A percentile compares a stretch with the other conserved stretches of the same genome.
Conservation (phyloP, 30 jellyfish, hydroid and myxozoan species). For the Rhopilema esculentum region DNA sequence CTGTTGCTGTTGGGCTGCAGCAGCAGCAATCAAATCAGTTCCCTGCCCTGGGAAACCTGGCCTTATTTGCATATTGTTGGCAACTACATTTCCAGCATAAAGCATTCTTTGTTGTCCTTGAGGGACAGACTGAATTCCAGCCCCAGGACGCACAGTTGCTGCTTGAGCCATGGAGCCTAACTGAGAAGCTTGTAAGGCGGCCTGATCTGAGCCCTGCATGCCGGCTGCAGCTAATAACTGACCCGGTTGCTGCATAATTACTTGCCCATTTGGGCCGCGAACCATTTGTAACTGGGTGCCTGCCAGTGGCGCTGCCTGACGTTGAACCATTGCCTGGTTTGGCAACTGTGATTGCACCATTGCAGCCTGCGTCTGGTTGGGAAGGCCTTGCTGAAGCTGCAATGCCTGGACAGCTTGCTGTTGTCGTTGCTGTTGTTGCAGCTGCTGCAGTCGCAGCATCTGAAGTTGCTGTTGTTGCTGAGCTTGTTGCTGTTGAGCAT, state of each 20-base stretch:
- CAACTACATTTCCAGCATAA: conserved; percentile 37
- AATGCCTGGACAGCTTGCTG: conserved; percentile 56
- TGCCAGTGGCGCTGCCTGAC: conserved; percentile 42
- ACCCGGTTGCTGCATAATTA: conserved; percentile 51
- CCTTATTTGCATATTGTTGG: conserved; percentile 52
- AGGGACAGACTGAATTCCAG: conserved; percentile 45
- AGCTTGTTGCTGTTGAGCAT: conserved; percentile 41
- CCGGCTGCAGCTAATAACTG: conserved; percentile 33
- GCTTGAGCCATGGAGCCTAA: conserved; percentile 34
- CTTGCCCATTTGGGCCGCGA: conserved; percentile 40
- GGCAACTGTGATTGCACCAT: conserved; percentile 21
- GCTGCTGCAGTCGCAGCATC: conserved; percentile 30
- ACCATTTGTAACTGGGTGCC: conserved; percentile 51
- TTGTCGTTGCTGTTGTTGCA: conserved; percentile 65
- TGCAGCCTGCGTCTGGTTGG: conserved; percentile 24
- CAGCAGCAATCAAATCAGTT: conserved; percentile 41
- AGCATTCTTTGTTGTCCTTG: conserved; percentile 68
- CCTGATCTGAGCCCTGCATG: conserved; percentile 20
- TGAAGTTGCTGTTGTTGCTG: conserved; percentile 60
- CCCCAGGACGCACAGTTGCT: conserved; percentile 52
- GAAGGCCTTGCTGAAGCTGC: conserved; percentile 37
- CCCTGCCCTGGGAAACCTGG: conserved; percentile 67
- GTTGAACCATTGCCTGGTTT: conserved; percentile 18
- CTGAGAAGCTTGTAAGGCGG: conserved; percentile 50
- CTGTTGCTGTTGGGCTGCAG: conserved; percentile 70